Base-by-base conservation (phyloP, 1,140 invertebrate species). In the Euura saliciscinereae region DNA sequence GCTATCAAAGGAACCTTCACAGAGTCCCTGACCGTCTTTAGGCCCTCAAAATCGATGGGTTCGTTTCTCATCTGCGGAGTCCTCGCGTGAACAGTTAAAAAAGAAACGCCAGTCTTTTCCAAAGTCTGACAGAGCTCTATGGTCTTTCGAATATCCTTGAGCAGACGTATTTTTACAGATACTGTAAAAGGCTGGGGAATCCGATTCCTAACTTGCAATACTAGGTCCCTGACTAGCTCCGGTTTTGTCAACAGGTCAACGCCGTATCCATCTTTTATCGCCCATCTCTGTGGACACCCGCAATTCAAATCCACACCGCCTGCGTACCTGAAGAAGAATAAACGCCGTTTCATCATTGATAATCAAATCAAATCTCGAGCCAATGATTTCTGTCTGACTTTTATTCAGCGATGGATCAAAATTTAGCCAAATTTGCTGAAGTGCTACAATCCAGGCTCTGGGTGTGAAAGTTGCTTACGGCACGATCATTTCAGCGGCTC, bases 221-320 rank as follows among this genome's bases (percentile, higher is more conserved):
- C 90, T 78, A 99, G 90, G 78, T 97, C 94, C 79, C 90, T 91
- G 7, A 99, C 92, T 6, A 94, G 73, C 78, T 99, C 92, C 43
- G 97, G 97, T 79, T 96, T 92, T 4, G 90, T 91, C 6, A 99
- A 87, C 73, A 99, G 84, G 76, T 93, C 92, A 78, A 94, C 94
- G 7, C 98, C 98, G 84, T 96, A 96, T 13, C 96, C 96, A 83
- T 97, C 94, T 80, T 94, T 91, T 83, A 96, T 94, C 1, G 97
- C 97, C 97, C 97, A 99, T 73, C 92, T 90, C 86, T 99, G 98
- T 8, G 98, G 98, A 81, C 98, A 99, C 6, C 98, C 98, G 90
- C 97, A 99, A 83, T 99, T 99, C 45, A 99, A 87, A 89, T 99
- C 97, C 2, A 98, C 93, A 43, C 97, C 98, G 90, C 96, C 93